Percentiles rank a stretch among this genome's conserved stretches.
These are phyloP conservation scores for Botia kubotai DNA, from an alignment of 2,797 vertebrate species.

Conservation along the genomic window DNA sequence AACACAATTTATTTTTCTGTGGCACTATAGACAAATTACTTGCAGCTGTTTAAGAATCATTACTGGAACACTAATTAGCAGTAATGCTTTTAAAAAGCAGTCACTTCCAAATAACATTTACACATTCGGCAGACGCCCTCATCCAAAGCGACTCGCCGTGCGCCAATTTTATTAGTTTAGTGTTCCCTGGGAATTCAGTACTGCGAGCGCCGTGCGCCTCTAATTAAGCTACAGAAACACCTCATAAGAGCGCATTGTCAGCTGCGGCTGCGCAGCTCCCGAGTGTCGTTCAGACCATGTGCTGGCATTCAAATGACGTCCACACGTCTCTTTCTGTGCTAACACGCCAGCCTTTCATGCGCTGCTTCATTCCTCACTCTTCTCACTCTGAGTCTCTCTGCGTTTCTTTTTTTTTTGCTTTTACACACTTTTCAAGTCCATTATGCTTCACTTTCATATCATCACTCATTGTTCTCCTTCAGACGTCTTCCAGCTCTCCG, in stretches of 20 bases:
- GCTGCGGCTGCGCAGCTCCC: neutral
- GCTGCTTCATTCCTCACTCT: constrained; percentile 10
- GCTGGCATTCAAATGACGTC: constrained; percentile 49
- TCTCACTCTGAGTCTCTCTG: constrained; percentile 16
- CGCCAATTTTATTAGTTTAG: neutral
- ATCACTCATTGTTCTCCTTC: constrained; percentile 40
- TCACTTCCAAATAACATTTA: neutral
- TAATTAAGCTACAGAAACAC: neutral
- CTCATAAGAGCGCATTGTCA: neutral
- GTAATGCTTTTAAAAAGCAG: neutral
- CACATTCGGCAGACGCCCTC: neutral
- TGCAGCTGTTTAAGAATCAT: neutral
- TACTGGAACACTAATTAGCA: neutral
- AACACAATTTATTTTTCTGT: neutral
- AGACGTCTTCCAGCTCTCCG: constrained; percentile 24
- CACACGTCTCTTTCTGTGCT: constrained; percentile 18
- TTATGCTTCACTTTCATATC: constrained; percentile 15
- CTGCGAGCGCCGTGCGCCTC: neutral
- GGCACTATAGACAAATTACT: too few relatives aligned
- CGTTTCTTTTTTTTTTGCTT: neutral
- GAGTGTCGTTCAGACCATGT: neutral
- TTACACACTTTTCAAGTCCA: constrained; percentile 8
- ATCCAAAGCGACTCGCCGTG: neutral
- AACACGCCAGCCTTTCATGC: constrained; percentile 25
- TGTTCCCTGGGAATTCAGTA: neutral